Evolutionary conservation across 2,797 vertebrate species (phyloP), one percentile per base, ranked within the genome.

Genomic region (Amblyopsis hoosieri): DNA sequence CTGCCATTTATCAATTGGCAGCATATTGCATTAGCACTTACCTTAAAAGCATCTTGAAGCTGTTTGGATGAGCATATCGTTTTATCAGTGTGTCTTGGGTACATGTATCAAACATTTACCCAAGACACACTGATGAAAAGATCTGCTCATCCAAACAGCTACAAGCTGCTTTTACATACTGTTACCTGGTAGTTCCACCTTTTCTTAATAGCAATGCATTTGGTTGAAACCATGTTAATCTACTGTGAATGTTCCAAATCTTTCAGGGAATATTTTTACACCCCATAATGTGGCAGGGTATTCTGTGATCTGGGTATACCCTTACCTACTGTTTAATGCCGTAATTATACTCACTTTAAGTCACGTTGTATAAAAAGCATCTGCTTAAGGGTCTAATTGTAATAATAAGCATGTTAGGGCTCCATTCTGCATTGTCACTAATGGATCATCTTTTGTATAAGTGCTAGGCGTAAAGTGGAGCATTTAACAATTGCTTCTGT

Each of bases 71-170:
- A 76, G 80, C 80, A 75, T 69, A 84, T 85, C 62, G 59, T 66
- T 76, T 67, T 76, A 42, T 42, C 37, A 42, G 37, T 9, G 9
- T 76, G 67, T 72, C 74, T 79, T 49, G 17, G 23, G 10, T 77
- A 64, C 58, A 57, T 23, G 23, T 23, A 23, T 23, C 23, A 23
- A 23, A 23, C 23, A 23, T 57, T 57, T 64, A 77, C 10, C 23
- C 17, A 49, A 79, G 75, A 72, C 67, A 76, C 9, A 9, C 37
- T 42, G 37, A 42, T 42, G 75, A 67, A 76, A 66, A 61, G 64
- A 85, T 84, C 71, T 75, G 80, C 80, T 75, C 72, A 60, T 60
- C 72, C 55, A 6, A 76, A 83, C 68, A 75, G 77, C 73, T 73
- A 19, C 37, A 54, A 75, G 74, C 68, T 62, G 74, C 55, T 66